Evolutionary conservation across 2,113 vertebrate genomes (phyloP), one percentile per base, ranked within the genome.

Genomic region (Thamnophis sirtalis): DNA sequence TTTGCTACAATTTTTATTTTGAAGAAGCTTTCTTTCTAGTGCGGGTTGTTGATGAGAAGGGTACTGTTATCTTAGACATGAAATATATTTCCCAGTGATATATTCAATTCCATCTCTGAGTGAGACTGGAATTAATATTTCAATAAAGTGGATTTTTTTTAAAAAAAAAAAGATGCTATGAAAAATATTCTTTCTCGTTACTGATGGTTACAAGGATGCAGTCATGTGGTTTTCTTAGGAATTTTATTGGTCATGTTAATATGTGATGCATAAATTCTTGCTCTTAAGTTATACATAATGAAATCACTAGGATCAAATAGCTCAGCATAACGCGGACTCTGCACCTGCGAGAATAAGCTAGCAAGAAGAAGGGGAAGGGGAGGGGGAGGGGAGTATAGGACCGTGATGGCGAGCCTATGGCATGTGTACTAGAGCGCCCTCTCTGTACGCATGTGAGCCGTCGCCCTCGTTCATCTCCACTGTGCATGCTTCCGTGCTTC

Each of bases 21-120:
- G 24, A 88, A 84, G 51, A 33, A 9, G 53, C 8, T 84, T 90
- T 19, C 38, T 21, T 86, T 56, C 87, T 86, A 4, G 10, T 10
- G 1, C 89, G 0, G 28, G 85, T 84, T 91, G 5, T 48, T 80
- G 68, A 90, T 43, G 4, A 90, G 43, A 91, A 94, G 91, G 92
- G 92, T 73, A 92, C 86, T 56, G 86, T 93, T n/a, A 90, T 80
- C 84, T 95, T 95, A 88, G 93, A 87, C 28, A 89, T 89, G 95
- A 84, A 21, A 86, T 73, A 55, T 84, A 85, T 48, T 92, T 93
- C 24, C 93, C 43, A 92, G 86, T 89, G 92, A 90, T 33, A 24
- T 50, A 88, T 5, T 33, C 90, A 87, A 90, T 92, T 92, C 91
- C 91, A 53, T 10, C 93, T 92, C 91, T 89, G 21, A 91, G 91